Conservation (phyloP, 1,140 invertebrate species). For the Plectrocnemia conspersa region DNA sequence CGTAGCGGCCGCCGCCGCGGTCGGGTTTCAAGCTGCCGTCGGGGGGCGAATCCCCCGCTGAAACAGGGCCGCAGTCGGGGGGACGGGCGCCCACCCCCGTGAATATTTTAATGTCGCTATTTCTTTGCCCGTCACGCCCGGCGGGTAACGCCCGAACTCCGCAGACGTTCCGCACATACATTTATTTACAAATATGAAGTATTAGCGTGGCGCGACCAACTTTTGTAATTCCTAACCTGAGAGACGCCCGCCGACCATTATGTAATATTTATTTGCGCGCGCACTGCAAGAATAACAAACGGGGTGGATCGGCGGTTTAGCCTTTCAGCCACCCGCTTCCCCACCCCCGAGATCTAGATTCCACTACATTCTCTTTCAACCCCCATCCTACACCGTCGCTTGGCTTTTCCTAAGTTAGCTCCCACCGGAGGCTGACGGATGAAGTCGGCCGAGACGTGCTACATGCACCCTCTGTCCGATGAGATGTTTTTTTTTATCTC, state of each 20-base stretch:
- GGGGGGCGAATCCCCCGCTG: no score
- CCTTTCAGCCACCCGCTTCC: not conserved
- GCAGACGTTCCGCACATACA: slow-evolving; percentile 20
- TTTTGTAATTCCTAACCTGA: slow-evolving; percentile 17
- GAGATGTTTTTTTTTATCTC: no score
- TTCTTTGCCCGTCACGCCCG: slow-evolving; percentile 28
- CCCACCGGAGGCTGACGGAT: not conserved
- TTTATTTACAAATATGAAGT: slow-evolving; percentile 27
- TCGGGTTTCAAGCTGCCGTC: no score
- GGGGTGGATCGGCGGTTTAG: not conserved
- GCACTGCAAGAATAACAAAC: no score
- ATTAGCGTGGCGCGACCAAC: slow-evolving; percentile 20
- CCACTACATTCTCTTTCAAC: slow-evolving; percentile 3
- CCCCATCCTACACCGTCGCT: no score
- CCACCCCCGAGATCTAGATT: not conserved
- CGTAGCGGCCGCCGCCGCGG: no score
- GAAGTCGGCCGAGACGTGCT: no score
- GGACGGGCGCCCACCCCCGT: slow-evolving; percentile 1
- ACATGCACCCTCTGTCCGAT: no score
- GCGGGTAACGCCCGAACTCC: slow-evolving; percentile 8
- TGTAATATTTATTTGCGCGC: not conserved
- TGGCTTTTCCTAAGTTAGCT: not conserved
- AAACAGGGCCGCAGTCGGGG: no score
- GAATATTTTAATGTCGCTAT: slow-evolving; percentile 30
- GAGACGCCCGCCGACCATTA: not conserved